Percentiles rank a stretch among this genome's conserved stretches.
phyloP scores from a whole-genome alignment of 2,888 invertebrate species.

The Acanthoscelides obtectus region DNA sequence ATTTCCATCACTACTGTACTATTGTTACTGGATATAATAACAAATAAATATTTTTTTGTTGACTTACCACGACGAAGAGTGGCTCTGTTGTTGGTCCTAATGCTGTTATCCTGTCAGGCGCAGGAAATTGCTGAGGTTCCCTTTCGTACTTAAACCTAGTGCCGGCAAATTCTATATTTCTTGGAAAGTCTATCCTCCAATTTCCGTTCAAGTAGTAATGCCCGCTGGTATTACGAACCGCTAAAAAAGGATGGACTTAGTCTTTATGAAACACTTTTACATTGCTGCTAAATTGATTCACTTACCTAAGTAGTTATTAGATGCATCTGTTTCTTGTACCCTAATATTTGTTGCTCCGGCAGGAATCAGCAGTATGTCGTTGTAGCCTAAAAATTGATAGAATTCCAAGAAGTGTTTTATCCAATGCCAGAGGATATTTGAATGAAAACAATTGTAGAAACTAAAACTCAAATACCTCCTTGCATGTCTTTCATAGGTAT shows the following conservation, averaged over 20 bases:
- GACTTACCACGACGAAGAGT: conserved; percentile 75
- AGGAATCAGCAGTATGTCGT: conserved; percentile 86
- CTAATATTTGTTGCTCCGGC: conserved; percentile 87
- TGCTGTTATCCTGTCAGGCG: conserved; percentile 79
- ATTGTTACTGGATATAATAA: neutral
- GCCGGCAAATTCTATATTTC: conserved; percentile 73
- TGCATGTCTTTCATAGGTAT: conserved; percentile 69
- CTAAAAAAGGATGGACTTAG: conserved; percentile 48
- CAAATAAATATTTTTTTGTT: no score
- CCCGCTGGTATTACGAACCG: conserved; percentile 75
- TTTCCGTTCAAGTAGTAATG: conserved; percentile 91
- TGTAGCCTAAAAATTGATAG: conserved; percentile 65
- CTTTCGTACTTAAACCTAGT: conserved; percentile 85
- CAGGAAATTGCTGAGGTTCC: conserved; percentile 72
- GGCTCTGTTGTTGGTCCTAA: conserved; percentile 89
- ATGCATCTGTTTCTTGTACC: conserved; percentile 72
- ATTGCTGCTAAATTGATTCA: neutral
- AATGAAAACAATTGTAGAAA: no score
- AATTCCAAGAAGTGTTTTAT: neutral
- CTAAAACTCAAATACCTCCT: conserved; percentile 64
- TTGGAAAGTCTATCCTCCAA: conserved; percentile 89
- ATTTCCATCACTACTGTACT: neutral
- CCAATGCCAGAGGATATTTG: no score
- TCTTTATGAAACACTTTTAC: neutral
- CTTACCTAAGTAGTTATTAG: conserved; percentile 86